Conservation (phyloP, 2,113 vertebrate species). For the Guaruba guarouba region DNA sequence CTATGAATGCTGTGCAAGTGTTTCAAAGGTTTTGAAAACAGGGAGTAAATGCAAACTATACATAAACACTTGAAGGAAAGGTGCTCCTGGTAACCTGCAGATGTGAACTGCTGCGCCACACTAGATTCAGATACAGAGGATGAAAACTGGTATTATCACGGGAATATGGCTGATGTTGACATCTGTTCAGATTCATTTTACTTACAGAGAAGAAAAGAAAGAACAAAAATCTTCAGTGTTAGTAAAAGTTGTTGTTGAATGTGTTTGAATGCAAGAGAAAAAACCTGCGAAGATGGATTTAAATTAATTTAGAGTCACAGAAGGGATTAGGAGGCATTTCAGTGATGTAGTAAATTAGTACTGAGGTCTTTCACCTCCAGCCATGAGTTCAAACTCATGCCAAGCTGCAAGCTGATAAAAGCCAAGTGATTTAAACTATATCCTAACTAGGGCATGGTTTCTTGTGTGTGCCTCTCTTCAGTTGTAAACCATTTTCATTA, state of each 20-base stretch:
- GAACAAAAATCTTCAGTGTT: background rate
- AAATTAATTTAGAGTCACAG: conserved; percentile 10
- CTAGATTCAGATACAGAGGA: background rate
- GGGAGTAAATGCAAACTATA: background rate
- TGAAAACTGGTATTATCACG: background rate
- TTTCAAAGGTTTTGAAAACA: conserved; percentile 13
- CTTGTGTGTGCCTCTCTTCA: background rate
- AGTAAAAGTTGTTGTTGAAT: background rate
- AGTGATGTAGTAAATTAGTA: conserved; percentile 38
- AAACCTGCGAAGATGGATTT: background rate
- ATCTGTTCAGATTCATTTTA: background rate
- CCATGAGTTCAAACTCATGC: conserved; percentile 28
- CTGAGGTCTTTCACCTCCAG: conserved; percentile 43
- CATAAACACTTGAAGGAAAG: background rate
- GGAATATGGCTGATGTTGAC: background rate
- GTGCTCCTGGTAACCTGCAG: background rate
- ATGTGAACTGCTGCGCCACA: background rate
- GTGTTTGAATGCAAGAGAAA: background rate
- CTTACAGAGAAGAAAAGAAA: background rate
- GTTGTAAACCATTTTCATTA: background rate
- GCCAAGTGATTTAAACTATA: background rate
- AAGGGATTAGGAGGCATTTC: conserved; percentile 25
- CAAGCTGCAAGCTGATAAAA: conserved; percentile 36
- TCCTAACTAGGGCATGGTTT: background rate
- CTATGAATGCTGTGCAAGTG: background rate